phyloP scores from a whole-genome alignment of 2,888 invertebrate genomes.

The Rhaphigaster nebulosa region DNA sequence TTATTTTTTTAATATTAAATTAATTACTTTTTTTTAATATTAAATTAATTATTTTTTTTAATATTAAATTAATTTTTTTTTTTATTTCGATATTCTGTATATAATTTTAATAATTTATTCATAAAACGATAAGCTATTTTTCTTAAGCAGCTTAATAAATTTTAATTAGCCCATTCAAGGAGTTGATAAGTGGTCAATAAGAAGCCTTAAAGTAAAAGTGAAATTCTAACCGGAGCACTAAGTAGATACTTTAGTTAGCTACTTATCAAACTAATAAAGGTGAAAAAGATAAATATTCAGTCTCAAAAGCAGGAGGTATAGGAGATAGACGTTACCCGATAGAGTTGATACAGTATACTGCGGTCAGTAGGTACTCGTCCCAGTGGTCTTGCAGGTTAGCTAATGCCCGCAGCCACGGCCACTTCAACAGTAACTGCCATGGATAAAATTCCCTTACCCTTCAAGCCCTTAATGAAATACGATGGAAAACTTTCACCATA shows the following conservation, averaged over 20 bases:
- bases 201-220: not conserved
- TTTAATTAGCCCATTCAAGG: not conserved
- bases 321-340: not conserved
- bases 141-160: too few species aligned
- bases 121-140: too few species aligned
- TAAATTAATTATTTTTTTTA: too few species aligned
- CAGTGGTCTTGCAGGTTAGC: not conserved
- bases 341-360: not conserved
- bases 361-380: not conserved
- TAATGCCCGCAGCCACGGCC: not conserved
- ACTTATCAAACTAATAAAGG: not conserved
- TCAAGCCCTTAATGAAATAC: not conserved
- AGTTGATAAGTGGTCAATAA: not conserved
- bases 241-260: not conserved
- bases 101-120: too few species aligned
- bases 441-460: not conserved
- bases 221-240: not conserved
- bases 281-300: not conserved
- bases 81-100: too few species aligned
- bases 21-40: not conserved
- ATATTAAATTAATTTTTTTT: too few species aligned
- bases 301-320: not conserved
- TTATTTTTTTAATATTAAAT: not conserved
- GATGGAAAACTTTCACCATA: not conserved
- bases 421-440: not conserved